Percentiles rank a stretch among this genome's conserved stretches.
Evolutionary conservation across 2,888 invertebrate genomes (phyloP).

Genomic region (Loripinus fragilis): DNA sequence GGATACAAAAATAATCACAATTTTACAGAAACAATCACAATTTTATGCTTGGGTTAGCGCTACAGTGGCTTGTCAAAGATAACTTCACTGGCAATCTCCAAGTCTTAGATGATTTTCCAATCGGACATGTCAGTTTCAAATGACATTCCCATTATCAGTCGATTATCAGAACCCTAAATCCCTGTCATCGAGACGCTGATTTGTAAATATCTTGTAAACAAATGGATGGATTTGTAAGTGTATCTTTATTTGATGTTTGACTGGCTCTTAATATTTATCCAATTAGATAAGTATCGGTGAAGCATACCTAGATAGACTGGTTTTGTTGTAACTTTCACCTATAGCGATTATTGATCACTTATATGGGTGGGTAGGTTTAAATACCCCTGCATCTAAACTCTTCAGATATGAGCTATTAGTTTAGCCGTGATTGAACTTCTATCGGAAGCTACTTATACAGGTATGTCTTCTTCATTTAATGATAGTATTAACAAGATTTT

Average conservation of each 20-base stretch:
- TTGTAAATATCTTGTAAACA: slow-evolving; percentile 12
- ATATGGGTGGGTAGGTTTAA: slow-evolving; percentile 15
- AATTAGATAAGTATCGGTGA: slow-evolving; percentile 15
- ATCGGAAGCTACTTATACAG: background rate
- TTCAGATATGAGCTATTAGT: background rate
- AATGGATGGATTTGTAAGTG: slow-evolving; percentile 14
- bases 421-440: slow-evolving; percentile 1
- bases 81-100: no score
- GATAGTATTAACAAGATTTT: background rate
- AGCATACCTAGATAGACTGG: slow-evolving; percentile 12
- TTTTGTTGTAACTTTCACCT: slow-evolving; percentile 11
- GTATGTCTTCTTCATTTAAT: slow-evolving; percentile 5
- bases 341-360: slow-evolving; percentile 7
- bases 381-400: background rate
- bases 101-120: no score
- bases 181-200: slow-evolving; percentile 8
- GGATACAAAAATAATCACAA: no score
- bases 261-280: slow-evolving; percentile 16
- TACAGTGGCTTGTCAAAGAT: no score
- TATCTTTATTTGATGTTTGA: slow-evolving; percentile 13
- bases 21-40: no score
- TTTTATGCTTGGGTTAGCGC: no score
- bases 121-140: no score
- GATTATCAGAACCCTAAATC: background rate
- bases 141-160: background rate